phyloP scores from a whole-genome alignment of 2,113 vertebrate genomes.

The Brachirus orientalis region DNA sequence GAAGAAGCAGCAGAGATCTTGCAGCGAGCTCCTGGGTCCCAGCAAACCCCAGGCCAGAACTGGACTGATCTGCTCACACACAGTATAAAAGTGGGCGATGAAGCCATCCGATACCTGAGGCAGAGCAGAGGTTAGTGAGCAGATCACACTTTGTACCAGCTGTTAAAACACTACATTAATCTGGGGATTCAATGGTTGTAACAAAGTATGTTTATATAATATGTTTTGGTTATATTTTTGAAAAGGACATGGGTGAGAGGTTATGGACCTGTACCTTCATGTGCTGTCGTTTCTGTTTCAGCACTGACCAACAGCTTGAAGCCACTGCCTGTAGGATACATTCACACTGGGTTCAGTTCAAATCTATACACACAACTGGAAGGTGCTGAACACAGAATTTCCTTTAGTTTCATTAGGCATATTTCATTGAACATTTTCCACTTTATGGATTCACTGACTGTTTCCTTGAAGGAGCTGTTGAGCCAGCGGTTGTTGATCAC shows the following conservation, averaged over 20 bases:
- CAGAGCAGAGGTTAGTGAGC: not conserved
- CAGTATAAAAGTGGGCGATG: conserved; percentile 93
- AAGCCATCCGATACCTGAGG: conserved; percentile 91
- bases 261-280: conserved; percentile 85
- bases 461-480: conserved; percentile 96
- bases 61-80: conserved; percentile 96
- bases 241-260: not conserved
- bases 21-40: conserved; percentile 91
- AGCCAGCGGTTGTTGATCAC: conserved; percentile 97
- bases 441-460: conserved; percentile 79
- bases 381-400: not conserved
- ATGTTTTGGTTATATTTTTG: no score
- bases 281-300: conserved; percentile 94
- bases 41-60: conserved; percentile 97
- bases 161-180: no score
- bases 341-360: not conserved
- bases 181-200: no score
- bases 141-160: no score
- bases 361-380: not conserved
- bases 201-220: no score
- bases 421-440: no score
- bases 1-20: conserved; percentile 95
- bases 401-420: no score
- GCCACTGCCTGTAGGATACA: conserved; percentile 88
- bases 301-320: conserved; percentile 96